A percentile compares a stretch with the other conserved stretches of the same genome.
These are phyloP conservation scores for Lepeophtheirus salmonis DNA, from an alignment of 1,140 invertebrate species.

Conservation along the genomic window DNA sequence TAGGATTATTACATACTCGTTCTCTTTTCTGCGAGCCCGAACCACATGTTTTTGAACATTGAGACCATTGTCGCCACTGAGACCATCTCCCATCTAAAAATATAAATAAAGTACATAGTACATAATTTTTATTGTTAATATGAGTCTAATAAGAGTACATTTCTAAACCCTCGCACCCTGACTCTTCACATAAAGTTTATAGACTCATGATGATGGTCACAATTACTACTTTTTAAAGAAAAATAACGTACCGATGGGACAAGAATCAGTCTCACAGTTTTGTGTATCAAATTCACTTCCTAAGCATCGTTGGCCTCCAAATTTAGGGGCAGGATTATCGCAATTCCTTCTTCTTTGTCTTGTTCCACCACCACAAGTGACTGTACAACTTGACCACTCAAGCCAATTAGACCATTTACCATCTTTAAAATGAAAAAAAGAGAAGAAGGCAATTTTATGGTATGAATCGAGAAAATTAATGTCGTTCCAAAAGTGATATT, in stretches of 20 bases:
- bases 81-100: conserved; percentile 30
- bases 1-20: conserved; percentile 28
- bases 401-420: conserved; percentile 28
- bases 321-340: conserved; percentile 27
- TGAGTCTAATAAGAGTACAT: too few relatives aligned
- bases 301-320: conserved; percentile 26
- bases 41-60: conserved; percentile 34
- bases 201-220: too few relatives aligned
- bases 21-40: conserved; percentile 34
- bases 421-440: background rate
- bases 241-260: background rate
- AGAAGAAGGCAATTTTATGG: background rate
- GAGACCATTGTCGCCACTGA: conserved; percentile 28
- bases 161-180: too few relatives aligned
- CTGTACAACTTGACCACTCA: conserved; percentile 27
- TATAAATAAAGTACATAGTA: too few relatives aligned
- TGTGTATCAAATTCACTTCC: conserved; percentile 29
- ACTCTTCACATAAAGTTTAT: too few relatives aligned
- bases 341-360: conserved; percentile 27
- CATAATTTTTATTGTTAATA: too few relatives aligned
- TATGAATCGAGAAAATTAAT: too few relatives aligned
- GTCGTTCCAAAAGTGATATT: too few relatives aligned
- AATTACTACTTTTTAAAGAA: too few relatives aligned
- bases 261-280: conserved; percentile 10
- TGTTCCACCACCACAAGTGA: conserved; percentile 40